Conservation (phyloP, 2,113 vertebrate species). For the Hippopotamus amphibius region DNA sequence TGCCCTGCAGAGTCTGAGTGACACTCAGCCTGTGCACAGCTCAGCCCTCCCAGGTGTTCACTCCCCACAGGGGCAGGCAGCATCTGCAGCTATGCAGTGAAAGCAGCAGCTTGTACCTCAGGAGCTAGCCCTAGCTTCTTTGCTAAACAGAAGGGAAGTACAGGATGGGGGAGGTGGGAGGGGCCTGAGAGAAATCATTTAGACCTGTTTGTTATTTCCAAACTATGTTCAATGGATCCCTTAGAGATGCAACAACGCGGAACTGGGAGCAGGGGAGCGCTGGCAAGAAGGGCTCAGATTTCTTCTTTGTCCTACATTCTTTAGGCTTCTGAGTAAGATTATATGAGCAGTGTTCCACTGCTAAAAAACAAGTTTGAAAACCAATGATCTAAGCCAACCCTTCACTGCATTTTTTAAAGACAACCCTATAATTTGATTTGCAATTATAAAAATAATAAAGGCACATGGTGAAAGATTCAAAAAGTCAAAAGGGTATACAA, state of each 20-base stretch:
- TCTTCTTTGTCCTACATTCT: conserved; percentile 19
- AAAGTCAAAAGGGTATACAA: conserved; percentile 21
- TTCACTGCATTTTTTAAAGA: conserved; percentile 47
- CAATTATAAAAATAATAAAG: conserved; percentile 75
- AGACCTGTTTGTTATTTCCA: background rate
- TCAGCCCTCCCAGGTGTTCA: background rate
- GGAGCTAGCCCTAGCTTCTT: background rate
- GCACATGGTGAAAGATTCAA: conserved; percentile 39
- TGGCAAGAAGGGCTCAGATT: background rate
- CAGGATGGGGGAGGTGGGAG: background rate
- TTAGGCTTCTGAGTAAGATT: conserved; percentile 61
- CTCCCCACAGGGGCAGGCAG: background rate
- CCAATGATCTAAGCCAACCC: conserved; percentile 40
- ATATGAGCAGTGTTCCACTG: background rate
- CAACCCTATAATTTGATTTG: conserved; percentile 66
- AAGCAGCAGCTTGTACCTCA: background rate
- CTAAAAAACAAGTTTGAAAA: conserved; percentile 44
- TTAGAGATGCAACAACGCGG: background rate
- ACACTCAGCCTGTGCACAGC: background rate
- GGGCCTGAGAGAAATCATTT: background rate
- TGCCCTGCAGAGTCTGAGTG: background rate
- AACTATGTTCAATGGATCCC: background rate
- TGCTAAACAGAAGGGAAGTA: background rate
- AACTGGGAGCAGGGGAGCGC: background rate
- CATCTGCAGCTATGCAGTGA: background rate